These are phyloP conservation scores for Stichodactyla helianthus DNA, from an alignment of 64 coral and sea anemone genomes.

Conservation along the genomic window DNA sequence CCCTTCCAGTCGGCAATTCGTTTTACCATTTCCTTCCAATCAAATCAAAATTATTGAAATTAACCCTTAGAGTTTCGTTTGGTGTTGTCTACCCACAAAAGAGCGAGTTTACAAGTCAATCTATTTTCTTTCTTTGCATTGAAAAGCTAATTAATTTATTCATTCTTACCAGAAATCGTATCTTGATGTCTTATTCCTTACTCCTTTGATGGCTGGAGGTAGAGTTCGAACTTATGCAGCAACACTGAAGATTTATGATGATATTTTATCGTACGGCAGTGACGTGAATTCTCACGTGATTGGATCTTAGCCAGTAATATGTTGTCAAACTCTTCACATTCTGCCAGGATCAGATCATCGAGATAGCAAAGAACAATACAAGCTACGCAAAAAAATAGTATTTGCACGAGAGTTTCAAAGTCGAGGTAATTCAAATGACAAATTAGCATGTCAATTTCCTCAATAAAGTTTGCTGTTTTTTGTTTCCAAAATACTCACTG, in stretches of 20 bases:
- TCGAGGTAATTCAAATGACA: slow-evolving; percentile 3
- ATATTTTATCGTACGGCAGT: neutral
- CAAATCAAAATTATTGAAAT: too few species aligned
- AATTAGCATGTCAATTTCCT: slow-evolving; percentile 17
- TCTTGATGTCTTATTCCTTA: neutral
- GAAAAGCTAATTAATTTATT: neutral
- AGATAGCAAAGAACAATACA: neutral
- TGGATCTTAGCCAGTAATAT: neutral
- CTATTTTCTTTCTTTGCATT: too few species aligned
- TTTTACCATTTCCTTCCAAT: too few species aligned
- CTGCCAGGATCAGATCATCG: neutral
- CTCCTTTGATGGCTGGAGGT: neutral
- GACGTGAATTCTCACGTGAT: neutral
- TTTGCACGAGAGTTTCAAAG: neutral
- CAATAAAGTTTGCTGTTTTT: neutral
- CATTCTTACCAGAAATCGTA: neutral
- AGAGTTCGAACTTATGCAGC: neutral
- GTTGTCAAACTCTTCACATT: neutral
- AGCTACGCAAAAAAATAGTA: neutral
- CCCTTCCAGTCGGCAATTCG: too few species aligned
- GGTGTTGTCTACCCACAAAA: too few species aligned
- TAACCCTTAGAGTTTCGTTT: too few species aligned
- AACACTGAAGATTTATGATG: neutral
- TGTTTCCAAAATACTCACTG: slow-evolving; percentile 7
- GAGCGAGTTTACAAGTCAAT: too few species aligned